These are phyloP conservation scores for Artemia sinica DNA, from an alignment of 2,888 invertebrate species.

Conservation along the genomic window DNA sequence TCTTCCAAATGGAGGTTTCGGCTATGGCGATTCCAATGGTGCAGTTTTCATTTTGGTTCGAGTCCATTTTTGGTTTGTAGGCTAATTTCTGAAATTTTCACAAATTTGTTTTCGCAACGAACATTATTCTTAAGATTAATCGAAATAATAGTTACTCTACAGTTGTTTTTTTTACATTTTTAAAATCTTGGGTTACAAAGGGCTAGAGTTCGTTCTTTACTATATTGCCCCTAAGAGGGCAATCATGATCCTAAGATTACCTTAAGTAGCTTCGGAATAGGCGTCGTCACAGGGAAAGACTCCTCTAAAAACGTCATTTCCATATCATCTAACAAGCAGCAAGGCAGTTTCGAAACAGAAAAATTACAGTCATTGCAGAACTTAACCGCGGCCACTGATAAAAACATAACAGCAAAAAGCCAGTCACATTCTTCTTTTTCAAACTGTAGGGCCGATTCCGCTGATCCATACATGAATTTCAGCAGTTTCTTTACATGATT, in stretches of 20 bases:
- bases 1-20: too few relatives aligned
- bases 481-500: not conserved
- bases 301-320: not conserved
- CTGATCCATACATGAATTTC: conserved; percentile 5
- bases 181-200: too few relatives aligned
- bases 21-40: too few relatives aligned
- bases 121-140: too few relatives aligned
- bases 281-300: conserved; percentile 1
- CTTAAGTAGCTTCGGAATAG: not conserved
- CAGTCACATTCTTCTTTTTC: conserved; percentile 10
- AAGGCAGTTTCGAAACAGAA: not conserved
- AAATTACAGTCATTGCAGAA: not conserved
- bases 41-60: too few relatives aligned
- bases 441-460: not conserved
- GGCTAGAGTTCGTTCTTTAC: too few relatives aligned
- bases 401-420: not conserved
- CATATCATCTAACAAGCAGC: not conserved
- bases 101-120: too few relatives aligned
- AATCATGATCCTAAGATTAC: not conserved
- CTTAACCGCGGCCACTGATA: conserved; percentile 1
- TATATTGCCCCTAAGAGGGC: too few relatives aligned
- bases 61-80: too few relatives aligned
- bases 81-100: too few relatives aligned
- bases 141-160: too few relatives aligned
- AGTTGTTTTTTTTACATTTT: too few relatives aligned